Conservation (phyloP, 1,140 invertebrate genomes). For the Brachionus plicatilis region DNA sequence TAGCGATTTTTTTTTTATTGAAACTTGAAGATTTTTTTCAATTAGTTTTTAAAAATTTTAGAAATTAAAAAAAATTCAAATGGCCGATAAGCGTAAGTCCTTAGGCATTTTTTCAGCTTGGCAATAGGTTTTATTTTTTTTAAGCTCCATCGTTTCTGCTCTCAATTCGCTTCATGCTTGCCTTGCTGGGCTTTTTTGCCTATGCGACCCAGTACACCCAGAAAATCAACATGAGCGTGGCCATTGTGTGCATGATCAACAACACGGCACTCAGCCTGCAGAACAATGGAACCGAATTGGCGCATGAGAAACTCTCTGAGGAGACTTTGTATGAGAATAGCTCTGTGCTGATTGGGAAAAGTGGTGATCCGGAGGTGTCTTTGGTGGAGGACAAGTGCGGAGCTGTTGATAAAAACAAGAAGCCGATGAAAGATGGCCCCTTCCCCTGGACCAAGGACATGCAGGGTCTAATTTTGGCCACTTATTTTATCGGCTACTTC, state of each 20-base stretch:
- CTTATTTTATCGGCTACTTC: conserved; percentile 57
- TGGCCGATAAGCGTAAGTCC: not conserved
- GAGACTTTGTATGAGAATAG: not conserved
- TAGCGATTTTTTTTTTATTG: not conserved
- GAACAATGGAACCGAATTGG: not conserved
- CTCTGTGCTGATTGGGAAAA: not conserved
- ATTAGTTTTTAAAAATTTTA: not conserved
- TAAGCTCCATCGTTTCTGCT: conserved; percentile 25
- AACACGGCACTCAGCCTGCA: conserved; percentile 43
- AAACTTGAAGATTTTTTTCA: too few species aligned
- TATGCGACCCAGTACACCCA: conserved; percentile 64
- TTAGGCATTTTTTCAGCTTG: not conserved
- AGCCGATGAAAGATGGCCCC: conserved; percentile 47
- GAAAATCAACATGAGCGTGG: conserved; percentile 78
- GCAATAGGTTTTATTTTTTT: not conserved
- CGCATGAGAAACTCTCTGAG: not conserved
- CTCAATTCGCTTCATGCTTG: conserved; percentile 20
- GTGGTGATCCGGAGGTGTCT: not conserved
- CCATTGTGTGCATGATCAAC: conserved; percentile 75
- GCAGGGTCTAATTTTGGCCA: conserved; percentile 51
- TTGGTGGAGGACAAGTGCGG: not conserved
- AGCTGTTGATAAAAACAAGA: not conserved
- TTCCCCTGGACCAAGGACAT: conserved; percentile 51
- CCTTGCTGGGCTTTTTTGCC: conserved; percentile 42
- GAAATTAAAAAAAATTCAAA: not conserved